These are phyloP conservation scores for Sturnus vulgaris DNA, from an alignment of 2,113 vertebrate species.

Conservation along the genomic window DNA sequence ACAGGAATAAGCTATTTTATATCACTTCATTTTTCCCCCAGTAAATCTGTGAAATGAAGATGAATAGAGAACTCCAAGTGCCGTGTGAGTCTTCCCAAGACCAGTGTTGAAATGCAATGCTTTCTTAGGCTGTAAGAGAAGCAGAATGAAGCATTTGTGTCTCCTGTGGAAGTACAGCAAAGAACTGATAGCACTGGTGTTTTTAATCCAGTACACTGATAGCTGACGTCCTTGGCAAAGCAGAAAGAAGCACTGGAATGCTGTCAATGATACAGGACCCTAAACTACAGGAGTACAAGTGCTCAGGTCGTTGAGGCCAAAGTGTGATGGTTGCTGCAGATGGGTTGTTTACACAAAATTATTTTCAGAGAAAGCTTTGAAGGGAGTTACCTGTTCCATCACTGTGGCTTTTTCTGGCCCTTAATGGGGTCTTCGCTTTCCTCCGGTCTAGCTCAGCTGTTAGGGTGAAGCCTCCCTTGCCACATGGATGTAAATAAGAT, in stretches of 20 bases:
- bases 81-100: not conserved
- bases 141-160: not conserved
- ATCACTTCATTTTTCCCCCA: not conserved
- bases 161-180: not conserved
- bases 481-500: no score
- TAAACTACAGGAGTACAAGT: not conserved
- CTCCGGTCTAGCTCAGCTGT: no score
- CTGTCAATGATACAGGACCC: accelerated
- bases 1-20: not conserved
- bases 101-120: not conserved
- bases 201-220: not conserved
- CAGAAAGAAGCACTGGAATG: not conserved
- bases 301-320: not conserved
- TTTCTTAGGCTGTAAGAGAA: not conserved
- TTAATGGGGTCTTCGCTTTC: no score
- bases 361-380: not conserved
- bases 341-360: not conserved
- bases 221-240: not conserved
- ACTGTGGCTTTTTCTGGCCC: no score
- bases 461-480: no score
- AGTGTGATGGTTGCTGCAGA: not conserved
- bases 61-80: not conserved
- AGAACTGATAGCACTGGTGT: not conserved
- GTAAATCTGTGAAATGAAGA: not conserved
- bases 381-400: not conserved